Evolutionary conservation across 2,888 invertebrate species (phyloP).

Genomic region (Lumbricus terrestris): DNA sequence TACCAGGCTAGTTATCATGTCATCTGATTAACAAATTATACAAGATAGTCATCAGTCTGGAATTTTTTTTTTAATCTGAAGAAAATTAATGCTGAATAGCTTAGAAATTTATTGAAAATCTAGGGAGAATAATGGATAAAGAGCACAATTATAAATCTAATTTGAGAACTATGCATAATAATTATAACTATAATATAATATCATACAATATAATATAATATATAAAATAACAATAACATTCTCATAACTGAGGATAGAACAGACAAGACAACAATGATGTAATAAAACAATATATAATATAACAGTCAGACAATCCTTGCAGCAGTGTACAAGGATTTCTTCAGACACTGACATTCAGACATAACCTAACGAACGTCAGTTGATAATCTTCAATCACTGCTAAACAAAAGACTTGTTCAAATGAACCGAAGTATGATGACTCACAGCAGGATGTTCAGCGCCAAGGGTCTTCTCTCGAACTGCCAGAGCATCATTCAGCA

Average conservation of each 20-base stretch:
- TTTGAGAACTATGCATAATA: background rate
- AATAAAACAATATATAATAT: too few species aligned
- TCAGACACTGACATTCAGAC: background rate
- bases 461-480: constrained; percentile 98
- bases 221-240: too few species aligned
- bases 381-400: background rate
- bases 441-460: constrained; percentile 93
- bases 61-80: background rate
- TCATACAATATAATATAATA: too few species aligned
- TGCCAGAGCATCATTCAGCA: constrained; percentile 93
- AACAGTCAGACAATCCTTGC: background rate
- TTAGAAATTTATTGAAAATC: background rate
- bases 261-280: too few species aligned
- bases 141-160: background rate
- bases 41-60: background rate
- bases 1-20: too few species aligned
- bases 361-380: background rate
- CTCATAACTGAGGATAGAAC: too few species aligned
- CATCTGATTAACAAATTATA: background rate
- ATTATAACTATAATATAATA: too few species aligned
- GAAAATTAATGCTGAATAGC: background rate
- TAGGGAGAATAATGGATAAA: background rate
- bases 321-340: background rate
- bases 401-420: background rate
- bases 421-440: constrained; percentile 43